These are phyloP conservation scores for Coregonus ussuriensis DNA, from an alignment of 2,797 vertebrate genomes.

Conservation along the genomic window DNA sequence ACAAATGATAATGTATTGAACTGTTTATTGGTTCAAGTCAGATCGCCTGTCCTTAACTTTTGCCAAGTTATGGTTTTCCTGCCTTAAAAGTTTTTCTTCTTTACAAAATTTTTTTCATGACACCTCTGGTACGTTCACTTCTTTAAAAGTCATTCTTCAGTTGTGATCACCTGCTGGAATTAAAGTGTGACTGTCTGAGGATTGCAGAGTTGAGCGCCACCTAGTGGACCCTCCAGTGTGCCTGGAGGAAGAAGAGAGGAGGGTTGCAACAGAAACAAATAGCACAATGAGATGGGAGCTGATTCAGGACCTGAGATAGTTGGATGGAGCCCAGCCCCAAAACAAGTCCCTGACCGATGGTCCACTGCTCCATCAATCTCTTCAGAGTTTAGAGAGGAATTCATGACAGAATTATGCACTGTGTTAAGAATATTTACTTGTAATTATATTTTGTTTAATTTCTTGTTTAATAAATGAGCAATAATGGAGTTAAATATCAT, in stretches of 20 bases:
- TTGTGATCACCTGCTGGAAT: conserved; percentile 25
- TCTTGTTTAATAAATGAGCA: conserved; percentile 40
- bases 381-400: conserved; percentile 31
- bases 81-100: conserved; percentile 16
- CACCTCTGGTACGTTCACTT: conserved; percentile 1
- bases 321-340: background rate
- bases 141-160: conserved; percentile 3
- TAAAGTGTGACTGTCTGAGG: background rate
- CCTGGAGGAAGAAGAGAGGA: conserved; percentile 2
- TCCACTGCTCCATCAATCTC: background rate
- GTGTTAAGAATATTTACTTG: conserved; percentile 17
- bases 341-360: conserved; percentile 23
- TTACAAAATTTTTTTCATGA: background rate
- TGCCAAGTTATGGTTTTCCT: conserved; percentile 15
- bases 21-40: background rate
- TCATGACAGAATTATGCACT: conserved; percentile 4
- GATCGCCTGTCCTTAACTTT: background rate
- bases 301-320: background rate
- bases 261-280: background rate
- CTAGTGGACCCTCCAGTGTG: background rate
- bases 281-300: background rate
- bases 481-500: background rate
- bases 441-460: conserved; percentile 15
- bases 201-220: background rate
- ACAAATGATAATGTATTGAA: background rate